A percentile compares a stretch with the other conserved stretches of the same genome.
phyloP scores from a whole-genome alignment of 2,113 vertebrate genomes.

The Paradisaea rubra region DNA sequence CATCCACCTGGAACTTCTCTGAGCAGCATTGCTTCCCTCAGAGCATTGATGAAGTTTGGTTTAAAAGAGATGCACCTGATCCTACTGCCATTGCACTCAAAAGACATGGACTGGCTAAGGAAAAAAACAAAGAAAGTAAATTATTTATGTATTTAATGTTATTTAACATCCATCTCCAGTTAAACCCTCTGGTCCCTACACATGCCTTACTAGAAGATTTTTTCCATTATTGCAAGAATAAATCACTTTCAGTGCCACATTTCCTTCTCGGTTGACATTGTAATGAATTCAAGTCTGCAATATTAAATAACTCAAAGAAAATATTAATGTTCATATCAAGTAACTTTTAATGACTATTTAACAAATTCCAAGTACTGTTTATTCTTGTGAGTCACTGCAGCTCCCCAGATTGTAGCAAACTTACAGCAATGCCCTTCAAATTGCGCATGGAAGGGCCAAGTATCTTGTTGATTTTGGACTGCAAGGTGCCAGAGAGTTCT shows the following conservation, averaged over 20 bases:
- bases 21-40: background rate
- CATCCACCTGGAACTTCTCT: background rate
- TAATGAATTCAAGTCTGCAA: background rate
- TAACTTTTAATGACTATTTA: constrained; percentile 16
- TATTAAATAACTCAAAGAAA: constrained; percentile 6
- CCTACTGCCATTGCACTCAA: background rate
- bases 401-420: background rate
- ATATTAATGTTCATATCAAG: constrained; percentile 10
- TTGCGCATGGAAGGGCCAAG: background rate
- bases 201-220: background rate
- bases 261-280: background rate
- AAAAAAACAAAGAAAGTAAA: background rate
- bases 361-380: constrained; percentile 27
- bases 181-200: background rate
- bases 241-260: background rate
- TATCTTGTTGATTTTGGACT: constrained; percentile 11
- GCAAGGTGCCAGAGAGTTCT: background rate
- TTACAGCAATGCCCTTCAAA: background rate
- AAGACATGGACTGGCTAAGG: background rate
- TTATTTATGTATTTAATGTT: background rate
- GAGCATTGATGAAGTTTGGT: background rate
- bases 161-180: background rate
- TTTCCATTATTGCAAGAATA: background rate
- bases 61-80: background rate
- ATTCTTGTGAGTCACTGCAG: background rate